Conservation (phyloP, 1,140 invertebrate species). For the Solenopsis fugax region DNA sequence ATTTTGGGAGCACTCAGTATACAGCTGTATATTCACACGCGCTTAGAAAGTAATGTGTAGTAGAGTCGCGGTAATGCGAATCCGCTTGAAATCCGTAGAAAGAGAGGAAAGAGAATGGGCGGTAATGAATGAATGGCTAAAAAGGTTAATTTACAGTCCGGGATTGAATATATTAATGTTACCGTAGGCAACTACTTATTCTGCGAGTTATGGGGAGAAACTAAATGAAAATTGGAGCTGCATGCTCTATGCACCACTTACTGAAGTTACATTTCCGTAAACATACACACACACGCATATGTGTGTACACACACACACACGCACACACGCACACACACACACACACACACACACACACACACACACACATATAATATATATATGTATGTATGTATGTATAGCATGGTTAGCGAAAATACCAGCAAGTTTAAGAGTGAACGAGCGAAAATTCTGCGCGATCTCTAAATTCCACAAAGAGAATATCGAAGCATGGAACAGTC, state of each 20-base stretch:
- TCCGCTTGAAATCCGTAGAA: constrained; percentile 49
- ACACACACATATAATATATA: too few species aligned
- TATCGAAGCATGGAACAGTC: constrained; percentile 10
- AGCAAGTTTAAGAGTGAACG: constrained; percentile 13
- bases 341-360: too few species aligned
- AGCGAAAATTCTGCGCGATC: constrained; percentile 40
- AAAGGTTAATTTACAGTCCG: constrained; percentile 60
- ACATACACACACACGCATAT: too few species aligned
- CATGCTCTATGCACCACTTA: constrained; percentile 38
- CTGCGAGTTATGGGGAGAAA: constrained; percentile 41
- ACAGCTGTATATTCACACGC: constrained; percentile 20
- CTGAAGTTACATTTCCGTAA: constrained; percentile 44
- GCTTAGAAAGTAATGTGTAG: constrained; percentile 9
- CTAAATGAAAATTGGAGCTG: constrained; percentile 57
- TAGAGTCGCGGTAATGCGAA: constrained; percentile 12
- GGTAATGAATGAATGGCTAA: constrained; percentile 63
- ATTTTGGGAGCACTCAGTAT: constrained; percentile 37
- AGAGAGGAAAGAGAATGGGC: constrained; percentile 41
- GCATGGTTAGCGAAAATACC: background rate
- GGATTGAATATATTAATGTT: constrained; percentile 62
- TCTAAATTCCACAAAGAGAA: constrained; percentile 30
- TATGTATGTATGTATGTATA: too few species aligned
- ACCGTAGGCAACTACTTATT: constrained; percentile 58
- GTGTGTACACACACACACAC: too few species aligned
- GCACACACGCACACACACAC: too few species aligned